phyloP scores from a whole-genome alignment of 2,113 vertebrate species.

The Sebastes fasciatus region DNA sequence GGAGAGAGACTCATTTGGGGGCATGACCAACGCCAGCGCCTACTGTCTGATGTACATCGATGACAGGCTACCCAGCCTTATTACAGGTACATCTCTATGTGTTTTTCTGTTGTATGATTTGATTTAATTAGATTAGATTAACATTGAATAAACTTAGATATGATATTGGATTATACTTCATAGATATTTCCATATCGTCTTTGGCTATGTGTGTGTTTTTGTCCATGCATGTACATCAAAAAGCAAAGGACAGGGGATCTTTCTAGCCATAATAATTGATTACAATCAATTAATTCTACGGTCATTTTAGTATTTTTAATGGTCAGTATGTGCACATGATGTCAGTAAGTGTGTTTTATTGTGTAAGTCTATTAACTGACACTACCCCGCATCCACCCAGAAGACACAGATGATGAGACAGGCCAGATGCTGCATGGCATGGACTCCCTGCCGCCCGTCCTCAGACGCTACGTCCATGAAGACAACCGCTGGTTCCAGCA shows the following conservation, averaged over 20 bases:
- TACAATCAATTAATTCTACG: not conserved
- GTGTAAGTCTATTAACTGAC: not conserved
- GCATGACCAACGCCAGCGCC: constrained; percentile 93
- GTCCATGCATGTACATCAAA: not conserved
- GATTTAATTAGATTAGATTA: not conserved
- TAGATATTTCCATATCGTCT: not conserved
- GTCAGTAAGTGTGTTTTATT: not conserved
- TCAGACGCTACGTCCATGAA: constrained; percentile 89
- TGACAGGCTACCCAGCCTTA: constrained; percentile 80
- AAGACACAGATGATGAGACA: constrained; percentile 77
- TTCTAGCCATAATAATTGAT: too few relatives aligned
- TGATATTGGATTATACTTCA: not conserved
- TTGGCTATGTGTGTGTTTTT: not conserved
- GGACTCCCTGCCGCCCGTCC: constrained; percentile 85
- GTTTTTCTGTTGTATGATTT: not conserved
- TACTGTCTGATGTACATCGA: constrained; percentile 98
- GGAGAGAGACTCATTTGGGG: constrained; percentile 93
- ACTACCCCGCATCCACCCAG: constrained; percentile 8
- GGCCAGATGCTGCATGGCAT: constrained; percentile 86
- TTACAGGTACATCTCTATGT: constrained; percentile 82
- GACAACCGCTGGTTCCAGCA: constrained; percentile 94
- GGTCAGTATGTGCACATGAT: not conserved
- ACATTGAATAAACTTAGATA: not conserved
- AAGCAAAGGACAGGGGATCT: not conserved
- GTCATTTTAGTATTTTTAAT: not conserved